Percentiles rank a stretch among this genome's conserved stretches.
phyloP scores from a whole-genome alignment of 2,113 vertebrate genomes.

The Xiphophorus maculatus region DNA sequence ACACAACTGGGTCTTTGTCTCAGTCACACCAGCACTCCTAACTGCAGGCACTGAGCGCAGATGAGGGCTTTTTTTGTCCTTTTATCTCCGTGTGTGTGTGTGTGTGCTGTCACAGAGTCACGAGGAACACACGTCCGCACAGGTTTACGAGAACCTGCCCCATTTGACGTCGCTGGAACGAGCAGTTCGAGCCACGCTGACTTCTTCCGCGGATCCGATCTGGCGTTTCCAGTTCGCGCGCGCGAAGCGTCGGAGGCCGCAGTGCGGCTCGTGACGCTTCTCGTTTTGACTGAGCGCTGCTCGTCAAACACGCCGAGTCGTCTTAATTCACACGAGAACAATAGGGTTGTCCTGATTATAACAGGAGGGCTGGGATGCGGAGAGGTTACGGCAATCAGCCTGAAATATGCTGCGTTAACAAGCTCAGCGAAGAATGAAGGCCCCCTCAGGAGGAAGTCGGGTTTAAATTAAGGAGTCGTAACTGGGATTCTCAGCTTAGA shows the following conservation, averaged over 20 bases:
- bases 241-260: constrained; percentile 17
- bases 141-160: constrained; percentile 12
- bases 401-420: constrained; percentile 16
- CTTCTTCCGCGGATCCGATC: constrained; percentile 28
- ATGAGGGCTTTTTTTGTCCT: constrained; percentile 63
- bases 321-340: constrained; percentile 38
- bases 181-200: constrained; percentile 38
- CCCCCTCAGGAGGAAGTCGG: constrained; percentile 23
- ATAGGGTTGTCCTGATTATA: constrained; percentile 18
- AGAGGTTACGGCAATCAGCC: constrained; percentile 15
- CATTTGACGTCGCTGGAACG: constrained; percentile 8
- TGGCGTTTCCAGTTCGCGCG: constrained; percentile 35
- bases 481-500: background rate
- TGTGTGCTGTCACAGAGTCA: constrained; percentile 21
- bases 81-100: constrained; percentile 54
- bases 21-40: constrained; percentile 82
- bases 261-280: constrained; percentile 34
- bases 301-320: constrained; percentile 18
- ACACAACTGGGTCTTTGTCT: constrained; percentile 91
- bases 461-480: constrained; percentile 5
- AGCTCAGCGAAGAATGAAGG: constrained; percentile 18
- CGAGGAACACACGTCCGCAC: constrained; percentile 28
- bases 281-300: constrained; percentile 46
- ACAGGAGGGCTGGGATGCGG: constrained; percentile 19
- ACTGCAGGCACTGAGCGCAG: constrained; percentile 80